Evolutionary conservation across 2,113 vertebrate genomes (phyloP).

Genomic region (Pseudorhombus dupliciocellatus): DNA sequence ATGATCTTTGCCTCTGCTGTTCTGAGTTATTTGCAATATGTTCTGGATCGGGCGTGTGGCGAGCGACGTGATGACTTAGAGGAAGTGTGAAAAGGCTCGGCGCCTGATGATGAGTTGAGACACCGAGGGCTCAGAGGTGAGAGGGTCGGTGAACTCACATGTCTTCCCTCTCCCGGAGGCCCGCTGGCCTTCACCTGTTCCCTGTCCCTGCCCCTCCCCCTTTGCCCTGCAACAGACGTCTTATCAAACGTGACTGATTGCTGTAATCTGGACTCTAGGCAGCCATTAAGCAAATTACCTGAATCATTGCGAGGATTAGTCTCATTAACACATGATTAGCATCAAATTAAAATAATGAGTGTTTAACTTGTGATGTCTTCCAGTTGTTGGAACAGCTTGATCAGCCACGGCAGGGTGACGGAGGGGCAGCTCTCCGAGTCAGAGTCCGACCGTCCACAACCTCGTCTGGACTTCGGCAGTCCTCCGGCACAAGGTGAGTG

Average conservation of each 20-base stretch:
- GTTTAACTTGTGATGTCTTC: constrained; percentile 99
- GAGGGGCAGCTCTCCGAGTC: constrained; percentile 27
- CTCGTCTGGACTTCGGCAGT: neutral
- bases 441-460: neutral
- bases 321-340: constrained; percentile 99
- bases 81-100: constrained; percentile 2
- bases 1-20: neutral
- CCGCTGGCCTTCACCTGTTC: constrained; percentile 76
- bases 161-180: constrained; percentile 41
- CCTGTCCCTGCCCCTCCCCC: constrained; percentile 72
- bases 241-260: constrained; percentile 99
- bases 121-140: constrained; percentile 43
- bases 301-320: constrained; percentile 99
- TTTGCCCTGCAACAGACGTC: constrained; percentile 90
- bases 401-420: constrained; percentile 89
- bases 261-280: constrained; percentile 98
- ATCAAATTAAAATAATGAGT: constrained; percentile 99
- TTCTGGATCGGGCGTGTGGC: neutral
- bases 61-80: constrained; percentile 13
- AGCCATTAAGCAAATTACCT: constrained; percentile 99
- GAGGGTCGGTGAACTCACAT: constrained; percentile 30
- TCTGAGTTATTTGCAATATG: neutral
- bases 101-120: neutral
- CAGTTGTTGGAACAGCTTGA: constrained; percentile 99
- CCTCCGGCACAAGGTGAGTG: neutral